phyloP scores from a whole-genome alignment of 2,797 vertebrate genomes.

The Lophotriccus pileatus region DNA sequence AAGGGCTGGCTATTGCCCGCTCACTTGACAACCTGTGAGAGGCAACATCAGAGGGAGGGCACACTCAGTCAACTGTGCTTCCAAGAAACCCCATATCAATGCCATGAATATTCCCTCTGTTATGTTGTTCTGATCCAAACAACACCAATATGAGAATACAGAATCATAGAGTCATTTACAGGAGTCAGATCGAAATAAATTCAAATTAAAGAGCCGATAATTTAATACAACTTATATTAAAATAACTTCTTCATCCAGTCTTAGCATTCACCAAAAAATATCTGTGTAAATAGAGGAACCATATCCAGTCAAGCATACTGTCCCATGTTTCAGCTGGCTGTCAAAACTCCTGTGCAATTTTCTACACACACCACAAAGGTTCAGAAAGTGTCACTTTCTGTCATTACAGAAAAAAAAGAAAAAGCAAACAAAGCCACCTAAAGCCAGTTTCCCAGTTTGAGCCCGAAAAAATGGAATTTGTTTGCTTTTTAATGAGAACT shows the following conservation, averaged over 20 bases:
- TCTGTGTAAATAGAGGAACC: background rate
- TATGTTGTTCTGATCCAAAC: background rate
- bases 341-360: background rate
- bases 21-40: constrained; percentile 85
- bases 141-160: background rate
- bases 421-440: background rate
- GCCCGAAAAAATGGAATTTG: background rate
- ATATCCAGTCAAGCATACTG: background rate
- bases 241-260: background rate
- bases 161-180: background rate
- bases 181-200: background rate
- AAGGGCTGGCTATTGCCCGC: constrained; percentile 80
- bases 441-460: background rate
- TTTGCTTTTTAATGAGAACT: background rate
- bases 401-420: background rate
- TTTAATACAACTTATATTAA: background rate
- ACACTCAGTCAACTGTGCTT: background rate
- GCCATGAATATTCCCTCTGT: background rate
- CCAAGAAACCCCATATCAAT: background rate
- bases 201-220: background rate
- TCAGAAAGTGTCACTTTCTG: background rate
- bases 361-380: background rate
- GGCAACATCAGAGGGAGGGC: background rate
- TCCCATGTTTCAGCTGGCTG: background rate
- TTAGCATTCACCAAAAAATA: background rate